phyloP scores from a whole-genome alignment of 2,888 invertebrate genomes.

The Melitaea athalia region DNA sequence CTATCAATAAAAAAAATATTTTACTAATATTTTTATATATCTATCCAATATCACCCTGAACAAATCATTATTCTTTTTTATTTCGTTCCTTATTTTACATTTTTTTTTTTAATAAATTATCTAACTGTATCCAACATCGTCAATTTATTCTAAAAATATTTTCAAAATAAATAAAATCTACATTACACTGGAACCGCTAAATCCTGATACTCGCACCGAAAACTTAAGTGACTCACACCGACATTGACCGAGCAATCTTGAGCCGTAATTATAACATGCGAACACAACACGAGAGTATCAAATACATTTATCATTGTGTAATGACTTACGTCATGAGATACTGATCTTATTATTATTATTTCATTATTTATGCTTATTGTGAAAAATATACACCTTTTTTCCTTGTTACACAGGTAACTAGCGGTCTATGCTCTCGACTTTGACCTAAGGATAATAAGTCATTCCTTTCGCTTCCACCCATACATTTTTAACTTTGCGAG shows the following conservation, averaged over 20 bases:
- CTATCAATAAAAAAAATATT: no score
- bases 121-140: no score
- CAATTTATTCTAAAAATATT: no score
- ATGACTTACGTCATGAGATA: conserved; percentile 31
- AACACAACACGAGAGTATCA: conserved; percentile 39
- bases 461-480: no score
- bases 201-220: neutral
- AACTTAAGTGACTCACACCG: conserved; percentile 52
- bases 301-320: conserved; percentile 35
- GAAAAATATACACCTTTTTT: neutral
- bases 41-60: no score
- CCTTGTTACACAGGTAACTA: neutral
- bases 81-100: no score
- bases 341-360: conserved; percentile 12
- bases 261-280: conserved; percentile 50
- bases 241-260: conserved; percentile 63
- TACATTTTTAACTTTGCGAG: no score
- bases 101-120: no score
- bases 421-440: neutral
- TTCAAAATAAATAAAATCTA: no score
- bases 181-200: conserved; percentile 35
- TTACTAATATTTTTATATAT: no score
- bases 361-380: conserved; percentile 3
- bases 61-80: no score
- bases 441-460: no score